phyloP scores from a whole-genome alignment of 2,888 invertebrate genomes.

The Acleris emargana region DNA sequence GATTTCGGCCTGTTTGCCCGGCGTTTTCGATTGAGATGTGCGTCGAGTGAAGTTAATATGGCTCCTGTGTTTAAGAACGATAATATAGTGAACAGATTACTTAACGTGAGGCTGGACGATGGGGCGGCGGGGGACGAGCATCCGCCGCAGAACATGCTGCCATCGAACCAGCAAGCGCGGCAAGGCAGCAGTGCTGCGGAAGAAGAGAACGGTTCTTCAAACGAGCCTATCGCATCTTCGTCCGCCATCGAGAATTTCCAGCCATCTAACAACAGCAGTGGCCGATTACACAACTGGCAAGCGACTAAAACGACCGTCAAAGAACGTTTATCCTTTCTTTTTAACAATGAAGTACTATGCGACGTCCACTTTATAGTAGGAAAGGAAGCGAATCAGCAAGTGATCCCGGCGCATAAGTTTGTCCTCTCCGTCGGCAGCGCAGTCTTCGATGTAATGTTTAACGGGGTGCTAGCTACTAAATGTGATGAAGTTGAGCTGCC shows the following conservation, averaged over 20 bases:
- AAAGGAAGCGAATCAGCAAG: slow-evolving; percentile 86
- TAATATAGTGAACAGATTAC: slow-evolving; percentile 63
- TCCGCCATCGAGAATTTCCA: slow-evolving; percentile 69
- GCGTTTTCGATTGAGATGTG: slow-evolving; percentile 32
- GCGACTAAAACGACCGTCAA: slow-evolving; percentile 89
- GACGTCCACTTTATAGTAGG: slow-evolving; percentile 93
- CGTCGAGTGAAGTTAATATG: slow-evolving; percentile 53
- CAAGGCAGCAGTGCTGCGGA: slow-evolving; percentile 59
- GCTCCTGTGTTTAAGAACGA: slow-evolving; percentile 76
- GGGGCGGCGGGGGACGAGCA: slow-evolving; percentile 64
- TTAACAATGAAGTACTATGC: slow-evolving; percentile 78
- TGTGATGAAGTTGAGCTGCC: slow-evolving; percentile 90
- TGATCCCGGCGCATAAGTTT: slow-evolving; percentile 91
- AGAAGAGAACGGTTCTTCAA: slow-evolving; percentile 62
- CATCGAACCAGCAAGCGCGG: slow-evolving; percentile 73
- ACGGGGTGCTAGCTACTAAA: slow-evolving; percentile 88
- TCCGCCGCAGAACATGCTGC: slow-evolving; percentile 81
- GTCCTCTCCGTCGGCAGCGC: slow-evolving; percentile 92
- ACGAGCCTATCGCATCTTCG: slow-evolving; percentile 61
- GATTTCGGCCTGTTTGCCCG: slow-evolving; percentile 20
- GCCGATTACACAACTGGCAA: slow-evolving; percentile 86
- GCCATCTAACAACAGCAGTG: slow-evolving; percentile 72
- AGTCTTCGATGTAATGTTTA: slow-evolving; percentile 94
- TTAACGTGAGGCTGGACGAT: slow-evolving; percentile 68
- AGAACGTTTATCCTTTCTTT: slow-evolving; percentile 87